phyloP scores from a whole-genome alignment of 2,113 vertebrate species.

The Cromileptes altivelis region DNA sequence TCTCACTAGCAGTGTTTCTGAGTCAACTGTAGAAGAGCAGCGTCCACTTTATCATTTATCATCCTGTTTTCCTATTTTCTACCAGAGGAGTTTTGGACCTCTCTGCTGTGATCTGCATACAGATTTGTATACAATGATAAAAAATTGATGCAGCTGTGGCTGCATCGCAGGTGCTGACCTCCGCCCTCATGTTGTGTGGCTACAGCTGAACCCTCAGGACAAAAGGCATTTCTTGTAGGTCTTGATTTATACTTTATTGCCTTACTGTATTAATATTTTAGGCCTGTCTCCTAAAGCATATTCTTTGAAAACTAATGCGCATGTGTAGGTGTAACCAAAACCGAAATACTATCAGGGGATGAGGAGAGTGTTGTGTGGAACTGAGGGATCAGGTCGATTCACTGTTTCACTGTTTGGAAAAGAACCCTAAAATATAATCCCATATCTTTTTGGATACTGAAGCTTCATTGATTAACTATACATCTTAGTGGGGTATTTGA shows the following conservation, averaged over 20 bases:
- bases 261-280: not conserved
- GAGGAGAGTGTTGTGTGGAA: not conserved
- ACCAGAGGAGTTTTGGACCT: not conserved
- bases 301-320: not conserved
- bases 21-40: too few relatives aligned
- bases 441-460: not conserved
- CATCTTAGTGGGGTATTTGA: not conserved
- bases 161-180: constrained; percentile 1
- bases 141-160: not conserved
- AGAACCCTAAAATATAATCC: not conserved
- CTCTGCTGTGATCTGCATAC: not conserved
- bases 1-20: too few relatives aligned
- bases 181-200: not conserved
- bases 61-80: not conserved
- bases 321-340: not conserved
- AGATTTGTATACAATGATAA: not conserved
- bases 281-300: not conserved
- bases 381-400: not conserved
- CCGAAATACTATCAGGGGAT: not conserved
- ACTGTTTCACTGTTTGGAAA: not conserved
- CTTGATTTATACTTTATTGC: not conserved
- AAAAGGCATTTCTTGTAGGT: not conserved
- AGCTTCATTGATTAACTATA: not conserved
- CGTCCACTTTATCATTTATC: not conserved
- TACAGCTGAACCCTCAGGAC: not conserved